A percentile compares a stretch with the other conserved stretches of the same genome.
These are phyloP conservation scores for Oopsacas minuta DNA, from an alignment of 37 sponge, comb jelly and placozoan species.

Conservation along the genomic window DNA sequence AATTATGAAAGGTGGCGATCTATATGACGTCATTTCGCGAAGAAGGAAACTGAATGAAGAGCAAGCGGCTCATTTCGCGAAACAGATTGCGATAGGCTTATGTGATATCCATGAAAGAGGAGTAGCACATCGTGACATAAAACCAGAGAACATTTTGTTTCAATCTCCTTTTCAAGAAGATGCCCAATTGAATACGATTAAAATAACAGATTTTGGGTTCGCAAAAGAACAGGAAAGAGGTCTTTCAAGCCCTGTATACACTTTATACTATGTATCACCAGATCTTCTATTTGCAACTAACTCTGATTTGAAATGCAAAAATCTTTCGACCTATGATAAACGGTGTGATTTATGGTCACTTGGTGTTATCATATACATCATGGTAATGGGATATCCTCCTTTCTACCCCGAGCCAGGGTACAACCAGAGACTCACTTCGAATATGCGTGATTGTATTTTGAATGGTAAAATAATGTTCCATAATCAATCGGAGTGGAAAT, in stretches of 20 bases:
- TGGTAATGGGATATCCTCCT: neutral
- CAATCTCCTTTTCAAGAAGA: neutral
- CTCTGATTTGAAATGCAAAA: neutral
- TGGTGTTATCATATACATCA: neutral
- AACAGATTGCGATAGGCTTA: neutral
- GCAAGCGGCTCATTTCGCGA: neutral
- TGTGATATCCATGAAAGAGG: neutral
- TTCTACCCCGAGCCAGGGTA: neutral
- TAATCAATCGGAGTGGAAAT: neutral
- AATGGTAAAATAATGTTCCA: neutral
- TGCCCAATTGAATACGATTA: neutral
- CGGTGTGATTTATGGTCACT: constrained; percentile 5
- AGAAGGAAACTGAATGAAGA: neutral
- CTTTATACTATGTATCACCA: neutral
- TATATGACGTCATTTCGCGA: neutral
- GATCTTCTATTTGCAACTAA: neutral
- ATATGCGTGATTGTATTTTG: neutral
- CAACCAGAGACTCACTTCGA: neutral
- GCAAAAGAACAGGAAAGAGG: neutral
- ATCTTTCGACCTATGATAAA: neutral
- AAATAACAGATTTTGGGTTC: constrained; percentile 1
- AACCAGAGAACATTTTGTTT: neutral
- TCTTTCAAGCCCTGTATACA: neutral
- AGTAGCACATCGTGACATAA: neutral
- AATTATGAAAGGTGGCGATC: neutral